These are phyloP conservation scores for Sardina pilchardus DNA, from an alignment of 2,113 vertebrate species.

Conservation along the genomic window DNA sequence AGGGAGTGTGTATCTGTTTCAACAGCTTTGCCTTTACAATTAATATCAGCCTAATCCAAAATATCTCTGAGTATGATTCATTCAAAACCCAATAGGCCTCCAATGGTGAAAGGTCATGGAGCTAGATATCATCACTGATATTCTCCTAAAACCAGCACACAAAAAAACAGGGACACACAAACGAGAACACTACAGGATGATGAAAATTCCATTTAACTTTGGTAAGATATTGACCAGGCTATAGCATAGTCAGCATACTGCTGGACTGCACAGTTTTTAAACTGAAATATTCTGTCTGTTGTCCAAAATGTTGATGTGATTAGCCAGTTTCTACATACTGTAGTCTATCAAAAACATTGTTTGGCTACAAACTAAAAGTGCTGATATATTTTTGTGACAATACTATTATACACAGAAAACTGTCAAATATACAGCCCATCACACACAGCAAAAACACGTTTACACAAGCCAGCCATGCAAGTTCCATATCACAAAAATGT, in stretches of 20 bases:
- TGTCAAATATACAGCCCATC: neutral
- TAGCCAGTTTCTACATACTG: no score
- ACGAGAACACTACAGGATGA: constrained; percentile 38
- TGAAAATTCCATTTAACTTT: no score
- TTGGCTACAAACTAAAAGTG: no score
- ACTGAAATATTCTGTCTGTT: no score
- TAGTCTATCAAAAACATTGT: no score
- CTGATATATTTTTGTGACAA: no score
- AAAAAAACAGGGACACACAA: constrained; percentile 50
- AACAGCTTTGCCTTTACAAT: neutral
- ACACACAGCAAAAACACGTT: neutral
- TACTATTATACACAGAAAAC: no score
- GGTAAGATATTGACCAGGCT: no score
- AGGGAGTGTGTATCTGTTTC: neutral
- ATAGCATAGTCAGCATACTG: no score
- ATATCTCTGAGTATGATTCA: neutral
- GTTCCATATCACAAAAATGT: neutral
- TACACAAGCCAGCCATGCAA: neutral
- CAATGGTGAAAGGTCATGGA: neutral
- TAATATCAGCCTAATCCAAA: neutral
- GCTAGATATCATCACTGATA: no score
- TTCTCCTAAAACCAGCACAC: neutral
- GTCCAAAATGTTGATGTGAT: no score
- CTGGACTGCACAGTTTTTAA: neutral
- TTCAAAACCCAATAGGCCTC: neutral